These are phyloP conservation scores for Priocnemis perturbator DNA, from an alignment of 2,888 invertebrate species.

Conservation along the genomic window DNA sequence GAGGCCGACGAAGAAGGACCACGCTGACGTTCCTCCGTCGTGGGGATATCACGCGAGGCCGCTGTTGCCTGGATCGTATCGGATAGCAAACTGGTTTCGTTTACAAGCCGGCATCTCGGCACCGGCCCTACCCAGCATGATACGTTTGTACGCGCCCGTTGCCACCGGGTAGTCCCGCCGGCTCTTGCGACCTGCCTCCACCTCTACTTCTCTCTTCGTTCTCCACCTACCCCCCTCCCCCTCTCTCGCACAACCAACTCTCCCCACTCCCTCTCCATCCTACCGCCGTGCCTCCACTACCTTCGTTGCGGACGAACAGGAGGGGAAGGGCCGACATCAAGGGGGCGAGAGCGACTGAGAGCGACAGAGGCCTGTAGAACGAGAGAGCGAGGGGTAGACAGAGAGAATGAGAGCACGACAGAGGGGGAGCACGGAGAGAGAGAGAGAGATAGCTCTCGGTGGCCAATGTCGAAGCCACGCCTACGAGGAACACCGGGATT, in stretches of 20 bases:
- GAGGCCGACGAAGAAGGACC: constrained; percentile 15
- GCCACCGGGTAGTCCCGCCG: constrained; percentile 65
- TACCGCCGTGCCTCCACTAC: constrained; percentile 18
- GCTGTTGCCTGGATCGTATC: constrained; percentile 75
- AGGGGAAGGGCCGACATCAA: not conserved
- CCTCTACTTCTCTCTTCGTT: constrained; percentile 23
- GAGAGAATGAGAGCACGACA: not conserved
- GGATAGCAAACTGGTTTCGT: constrained; percentile 76
- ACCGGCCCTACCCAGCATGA: constrained; percentile 74
- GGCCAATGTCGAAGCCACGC: constrained; percentile 73
- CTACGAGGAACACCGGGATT: constrained; percentile 75
- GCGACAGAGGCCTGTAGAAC: too few relatives aligned
- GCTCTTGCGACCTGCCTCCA: constrained; percentile 58
- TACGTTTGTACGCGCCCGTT: constrained; percentile 73
- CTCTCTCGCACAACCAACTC: constrained; percentile 9
- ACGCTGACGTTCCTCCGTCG: constrained; percentile 50
- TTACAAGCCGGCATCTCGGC: constrained; percentile 75
- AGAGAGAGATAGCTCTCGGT: constrained; percentile 37
- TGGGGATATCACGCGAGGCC: constrained; percentile 63
- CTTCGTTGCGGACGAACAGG: constrained; percentile 12
- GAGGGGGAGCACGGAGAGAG: constrained; percentile 9
- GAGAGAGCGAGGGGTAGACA: constrained; percentile 25
- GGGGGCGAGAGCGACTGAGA: constrained; percentile 13
- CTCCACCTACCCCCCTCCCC: constrained; percentile 31
- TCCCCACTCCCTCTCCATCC: constrained; percentile 40